Conservation (phyloP, 2,797 vertebrate genomes). For the Psittacula echo region DNA sequence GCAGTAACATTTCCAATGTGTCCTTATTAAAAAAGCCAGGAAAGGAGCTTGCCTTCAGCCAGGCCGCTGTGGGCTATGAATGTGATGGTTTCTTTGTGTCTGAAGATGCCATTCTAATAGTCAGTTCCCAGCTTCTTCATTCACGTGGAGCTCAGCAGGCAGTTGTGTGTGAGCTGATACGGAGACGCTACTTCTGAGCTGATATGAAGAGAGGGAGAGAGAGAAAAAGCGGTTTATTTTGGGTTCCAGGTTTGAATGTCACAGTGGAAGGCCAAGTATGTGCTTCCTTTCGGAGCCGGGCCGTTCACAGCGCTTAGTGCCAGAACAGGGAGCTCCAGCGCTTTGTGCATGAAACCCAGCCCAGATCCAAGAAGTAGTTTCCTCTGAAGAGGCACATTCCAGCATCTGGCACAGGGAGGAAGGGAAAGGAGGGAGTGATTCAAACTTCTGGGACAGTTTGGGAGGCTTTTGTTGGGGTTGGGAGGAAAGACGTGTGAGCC, state of each 20-base stretch:
- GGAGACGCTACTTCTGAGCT: rapidly evolving
- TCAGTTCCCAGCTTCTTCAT: background rate
- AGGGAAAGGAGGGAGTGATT: background rate
- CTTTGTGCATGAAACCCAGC: background rate
- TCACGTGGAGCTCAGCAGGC: background rate
- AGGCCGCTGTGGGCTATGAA: background rate
- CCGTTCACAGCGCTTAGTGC: background rate
- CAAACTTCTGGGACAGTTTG: background rate
- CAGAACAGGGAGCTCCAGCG: background rate
- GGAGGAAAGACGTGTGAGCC: background rate
- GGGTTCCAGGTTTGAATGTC: background rate
- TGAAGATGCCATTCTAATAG: background rate
- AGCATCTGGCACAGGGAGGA: background rate
- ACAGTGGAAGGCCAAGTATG: background rate
- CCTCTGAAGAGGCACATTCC: background rate
- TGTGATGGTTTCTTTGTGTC: background rate
- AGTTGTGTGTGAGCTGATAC: background rate
- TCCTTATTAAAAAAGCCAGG: background rate
- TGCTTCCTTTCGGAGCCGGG: background rate
- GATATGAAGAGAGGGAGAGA: background rate
- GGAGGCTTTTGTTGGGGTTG: slow-evolving; percentile 21
- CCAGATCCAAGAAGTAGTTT: background rate
- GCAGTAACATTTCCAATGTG: slow-evolving; percentile 79
- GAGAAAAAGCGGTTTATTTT: background rate
- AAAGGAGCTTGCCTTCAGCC: background rate